Evolutionary conservation across 2,113 vertebrate genomes (phyloP).

Genomic region (Brienomyrus brachyistius): DNA sequence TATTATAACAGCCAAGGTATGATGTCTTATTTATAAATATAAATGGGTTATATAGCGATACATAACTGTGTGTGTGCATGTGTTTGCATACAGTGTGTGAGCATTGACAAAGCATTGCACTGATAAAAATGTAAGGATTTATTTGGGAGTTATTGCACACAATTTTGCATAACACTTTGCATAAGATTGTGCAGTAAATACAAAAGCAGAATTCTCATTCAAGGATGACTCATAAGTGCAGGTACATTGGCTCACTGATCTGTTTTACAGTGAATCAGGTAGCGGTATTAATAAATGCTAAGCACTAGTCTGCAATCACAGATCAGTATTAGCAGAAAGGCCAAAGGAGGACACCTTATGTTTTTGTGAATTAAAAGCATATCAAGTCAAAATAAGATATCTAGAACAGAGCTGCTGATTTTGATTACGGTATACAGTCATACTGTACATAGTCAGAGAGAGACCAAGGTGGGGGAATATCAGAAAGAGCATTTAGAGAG

Average conservation of each 20-base stretch:
- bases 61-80: neutral
- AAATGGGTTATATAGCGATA: neutral
- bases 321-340: neutral
- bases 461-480: neutral
- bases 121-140: neutral
- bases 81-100: neutral
- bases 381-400: neutral
- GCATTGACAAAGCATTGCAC: neutral
- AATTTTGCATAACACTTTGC: neutral
- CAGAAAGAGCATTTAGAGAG: conserved; percentile 26
- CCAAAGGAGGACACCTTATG: neutral
- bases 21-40: neutral
- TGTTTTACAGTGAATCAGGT: neutral
- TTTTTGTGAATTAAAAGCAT: neutral
- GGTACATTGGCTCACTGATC: neutral
- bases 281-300: neutral
- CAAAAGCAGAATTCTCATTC: neutral
- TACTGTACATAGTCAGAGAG: neutral
- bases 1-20: neutral
- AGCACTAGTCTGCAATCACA: neutral
- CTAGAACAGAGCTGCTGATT: neutral
- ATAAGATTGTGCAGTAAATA: neutral
- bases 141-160: neutral
- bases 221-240: neutral
- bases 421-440: neutral